Conservation (phyloP, 2,888 invertebrate species). For the Masnerella sp. region DNA sequence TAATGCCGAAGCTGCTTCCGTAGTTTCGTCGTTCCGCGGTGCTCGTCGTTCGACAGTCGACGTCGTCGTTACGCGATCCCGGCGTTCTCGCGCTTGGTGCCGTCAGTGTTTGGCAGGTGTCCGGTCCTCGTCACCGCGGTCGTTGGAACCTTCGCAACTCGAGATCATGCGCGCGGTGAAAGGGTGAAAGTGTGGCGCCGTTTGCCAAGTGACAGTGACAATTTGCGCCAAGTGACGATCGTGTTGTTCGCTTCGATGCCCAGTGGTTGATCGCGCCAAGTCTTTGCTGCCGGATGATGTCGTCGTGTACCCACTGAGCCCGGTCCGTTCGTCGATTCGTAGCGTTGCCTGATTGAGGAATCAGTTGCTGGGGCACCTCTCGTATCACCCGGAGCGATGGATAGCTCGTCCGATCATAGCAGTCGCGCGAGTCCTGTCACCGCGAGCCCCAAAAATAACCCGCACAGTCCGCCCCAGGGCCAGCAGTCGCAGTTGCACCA, state of each 20-base stretch:
- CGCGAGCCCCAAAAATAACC: conserved; percentile 72
- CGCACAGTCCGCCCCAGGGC: conserved; percentile 71
- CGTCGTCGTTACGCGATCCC: conserved; percentile 50
- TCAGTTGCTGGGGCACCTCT: conserved; percentile 16
- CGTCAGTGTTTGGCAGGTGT: conserved; percentile 45
- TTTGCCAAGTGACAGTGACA: conserved; percentile 65
- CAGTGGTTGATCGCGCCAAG: not conserved
- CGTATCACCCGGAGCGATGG: conserved; percentile 72
- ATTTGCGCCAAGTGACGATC: conserved; percentile 45
- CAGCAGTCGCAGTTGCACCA: conserved; percentile 70
- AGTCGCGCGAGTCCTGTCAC: conserved; percentile 76
- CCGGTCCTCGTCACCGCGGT: conserved; percentile 3
- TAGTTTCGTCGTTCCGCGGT: conserved; percentile 64
- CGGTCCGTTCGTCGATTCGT: not conserved
- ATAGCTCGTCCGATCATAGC: conserved; percentile 78
- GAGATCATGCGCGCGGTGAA: conserved; percentile 45
- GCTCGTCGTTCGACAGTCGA: conserved; percentile 48
- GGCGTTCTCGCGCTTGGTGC: conserved; percentile 32
- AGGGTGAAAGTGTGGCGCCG: conserved; percentile 61
- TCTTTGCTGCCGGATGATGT: not conserved
- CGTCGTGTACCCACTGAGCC: not conserved
- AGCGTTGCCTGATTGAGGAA: no score
- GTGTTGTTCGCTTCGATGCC: conserved; percentile 16
- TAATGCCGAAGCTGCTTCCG: conserved; percentile 76
- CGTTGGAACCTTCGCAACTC: no score